Evolutionary conservation across 2,888 invertebrate genomes (phyloP).

Genomic region (Drosophila mettleri): DNA sequence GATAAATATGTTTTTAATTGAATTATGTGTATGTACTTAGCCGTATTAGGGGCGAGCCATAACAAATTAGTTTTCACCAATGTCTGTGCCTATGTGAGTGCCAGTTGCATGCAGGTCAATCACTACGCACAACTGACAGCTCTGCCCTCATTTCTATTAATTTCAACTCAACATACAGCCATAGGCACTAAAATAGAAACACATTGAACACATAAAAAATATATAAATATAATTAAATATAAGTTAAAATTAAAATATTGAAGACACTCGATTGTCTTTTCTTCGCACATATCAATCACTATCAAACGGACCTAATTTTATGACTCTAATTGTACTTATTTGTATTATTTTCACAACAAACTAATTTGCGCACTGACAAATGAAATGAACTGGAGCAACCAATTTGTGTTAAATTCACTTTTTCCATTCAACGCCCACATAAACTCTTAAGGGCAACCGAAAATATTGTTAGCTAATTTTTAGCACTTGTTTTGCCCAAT

Average conservation of each 20-base stretch:
- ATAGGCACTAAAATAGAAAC: neutral
- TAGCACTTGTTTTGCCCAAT: slow-evolving; percentile 63
- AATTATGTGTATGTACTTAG: slow-evolving; percentile 36
- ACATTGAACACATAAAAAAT: neutral
- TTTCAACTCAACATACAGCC: slow-evolving; percentile 12
- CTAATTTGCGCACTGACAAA: slow-evolving; percentile 44
- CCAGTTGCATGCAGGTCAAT: slow-evolving; percentile 46
- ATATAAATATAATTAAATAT: neutral
- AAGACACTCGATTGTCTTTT: neutral
- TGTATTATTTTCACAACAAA: slow-evolving; percentile 43
- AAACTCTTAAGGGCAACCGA: slow-evolving; percentile 60
- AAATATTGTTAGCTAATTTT: slow-evolving; percentile 53
- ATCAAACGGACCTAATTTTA: neutral
- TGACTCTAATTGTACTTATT: slow-evolving; percentile 1
- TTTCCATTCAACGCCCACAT: slow-evolving; percentile 43
- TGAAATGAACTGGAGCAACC: slow-evolving; percentile 26
- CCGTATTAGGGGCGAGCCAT: slow-evolving; percentile 48
- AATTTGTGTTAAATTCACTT: slow-evolving; percentile 19
- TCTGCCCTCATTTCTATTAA: slow-evolving; percentile 26
- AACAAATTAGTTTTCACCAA: slow-evolving; percentile 35
- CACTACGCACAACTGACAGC: slow-evolving; percentile 31
- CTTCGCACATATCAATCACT: neutral
- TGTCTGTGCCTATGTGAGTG: neutral
- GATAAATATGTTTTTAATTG: slow-evolving; percentile 54
- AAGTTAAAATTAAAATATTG: neutral